These are phyloP conservation scores for Autographa gamma DNA, from an alignment of 2,888 invertebrate species.

Conservation along the genomic window DNA sequence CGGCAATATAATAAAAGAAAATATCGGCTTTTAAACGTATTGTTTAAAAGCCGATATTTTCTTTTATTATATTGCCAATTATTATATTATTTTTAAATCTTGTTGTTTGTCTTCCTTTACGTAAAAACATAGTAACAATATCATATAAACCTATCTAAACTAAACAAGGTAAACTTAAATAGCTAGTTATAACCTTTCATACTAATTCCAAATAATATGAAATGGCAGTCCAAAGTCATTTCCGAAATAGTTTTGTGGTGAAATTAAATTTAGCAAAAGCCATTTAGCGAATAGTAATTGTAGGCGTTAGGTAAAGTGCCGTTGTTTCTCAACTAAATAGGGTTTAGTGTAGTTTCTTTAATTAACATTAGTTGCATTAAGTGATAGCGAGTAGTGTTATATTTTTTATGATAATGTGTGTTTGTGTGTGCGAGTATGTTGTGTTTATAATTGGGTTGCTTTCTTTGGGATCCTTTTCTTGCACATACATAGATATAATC, in stretches of 20 bases:
- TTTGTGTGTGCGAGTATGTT: too few species aligned
- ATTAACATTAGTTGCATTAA: conserved; percentile 33
- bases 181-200: neutral
- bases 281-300: conserved; percentile 49
- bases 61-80: too few species aligned
- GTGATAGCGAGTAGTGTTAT: neutral
- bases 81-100: too few species aligned
- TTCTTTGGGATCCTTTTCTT: too few species aligned
- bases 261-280: conserved; percentile 59
- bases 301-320: conserved; percentile 33
- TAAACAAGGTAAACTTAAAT: neutral
- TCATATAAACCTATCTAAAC: neutral
- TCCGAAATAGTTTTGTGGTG: conserved; percentile 47
- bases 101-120: too few species aligned
- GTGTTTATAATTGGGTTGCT: too few species aligned
- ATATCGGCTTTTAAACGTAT: too few species aligned
- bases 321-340: conserved; percentile 33
- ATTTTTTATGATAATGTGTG: neutral
- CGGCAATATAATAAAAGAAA: too few species aligned
- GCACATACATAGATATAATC: too few species aligned
- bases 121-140: too few species aligned
- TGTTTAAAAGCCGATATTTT: too few species aligned
- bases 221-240: conserved; percentile 22
- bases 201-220: conserved; percentile 10
- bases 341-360: conserved; percentile 26